A percentile compares a stretch with the other conserved stretches of the same genome.
Conservation (phyloP, 2,888 invertebrate genomes). For the Cristatella mucedo region DNA sequence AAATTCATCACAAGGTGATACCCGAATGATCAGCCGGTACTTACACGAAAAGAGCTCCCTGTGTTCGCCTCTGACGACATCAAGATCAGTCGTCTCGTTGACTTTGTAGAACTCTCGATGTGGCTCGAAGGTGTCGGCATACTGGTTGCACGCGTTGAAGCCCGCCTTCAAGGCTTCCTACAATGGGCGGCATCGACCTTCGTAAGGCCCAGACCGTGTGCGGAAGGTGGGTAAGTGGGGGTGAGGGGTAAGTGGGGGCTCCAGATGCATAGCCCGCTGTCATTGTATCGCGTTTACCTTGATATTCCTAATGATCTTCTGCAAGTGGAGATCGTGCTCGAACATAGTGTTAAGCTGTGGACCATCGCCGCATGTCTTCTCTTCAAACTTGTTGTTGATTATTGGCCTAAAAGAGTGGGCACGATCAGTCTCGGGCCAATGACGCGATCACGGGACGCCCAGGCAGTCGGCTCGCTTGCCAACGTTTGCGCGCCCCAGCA, state of each 20-base stretch:
- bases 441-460: no score
- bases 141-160: constrained; percentile 49
- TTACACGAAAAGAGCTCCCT: constrained; percentile 1
- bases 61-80: constrained; percentile 49
- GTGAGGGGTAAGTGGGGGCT: not conserved
- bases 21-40: no score
- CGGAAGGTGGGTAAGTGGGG: no score
- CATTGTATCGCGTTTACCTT: constrained; percentile 36
- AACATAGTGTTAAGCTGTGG: constrained; percentile 56
- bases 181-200: no score
- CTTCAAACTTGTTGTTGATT: constrained; percentile 64
- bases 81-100: constrained; percentile 50
- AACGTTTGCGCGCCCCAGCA: no score
- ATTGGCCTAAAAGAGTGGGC: constrained; percentile 56
- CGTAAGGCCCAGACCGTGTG: no score
- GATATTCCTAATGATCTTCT: constrained; percentile 45
- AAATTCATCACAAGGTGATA: no score
- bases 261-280: not conserved
- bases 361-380: constrained; percentile 56
- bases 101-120: constrained; percentile 55
- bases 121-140: constrained; percentile 49
- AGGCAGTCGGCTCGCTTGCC: no score
- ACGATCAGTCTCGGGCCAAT: no score
- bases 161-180: constrained; percentile 44
- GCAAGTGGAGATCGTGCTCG: constrained; percentile 49